A percentile compares a stretch with the other conserved stretches of the same genome.
Conservation (phyloP, 2,888 invertebrate genomes). For the Pachliopta kotzebuea region DNA sequence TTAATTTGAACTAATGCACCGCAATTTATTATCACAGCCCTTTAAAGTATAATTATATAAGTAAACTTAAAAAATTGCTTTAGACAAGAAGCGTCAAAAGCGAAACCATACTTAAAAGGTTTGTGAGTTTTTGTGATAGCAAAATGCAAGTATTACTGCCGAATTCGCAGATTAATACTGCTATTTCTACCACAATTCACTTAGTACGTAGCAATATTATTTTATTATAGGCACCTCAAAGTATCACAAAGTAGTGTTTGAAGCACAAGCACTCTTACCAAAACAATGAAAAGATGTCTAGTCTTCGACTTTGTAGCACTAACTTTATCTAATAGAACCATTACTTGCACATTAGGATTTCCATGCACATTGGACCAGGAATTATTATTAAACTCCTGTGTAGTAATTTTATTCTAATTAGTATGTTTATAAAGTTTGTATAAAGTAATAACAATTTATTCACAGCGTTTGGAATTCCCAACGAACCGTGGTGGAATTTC, state of each 20-base stretch:
- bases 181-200: conserved; percentile 22
- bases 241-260: conserved; percentile 46
- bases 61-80: conserved; percentile 39
- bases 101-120: conserved; percentile 38
- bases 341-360: conserved; percentile 36
- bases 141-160: conserved; percentile 40
- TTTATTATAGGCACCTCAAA: conserved; percentile 47
- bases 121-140: conserved; percentile 43
- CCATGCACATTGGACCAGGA: conserved; percentile 26
- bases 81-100: conserved; percentile 33
- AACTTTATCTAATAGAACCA: conserved; percentile 35
- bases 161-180: conserved; percentile 30
- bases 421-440: conserved; percentile 13
- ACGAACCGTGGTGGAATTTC: conserved; percentile 44
- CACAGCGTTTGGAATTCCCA: conserved; percentile 35
- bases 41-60: conserved; percentile 43
- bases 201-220: conserved; percentile 39
- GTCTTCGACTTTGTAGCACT: conserved; percentile 33
- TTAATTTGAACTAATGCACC: conserved; percentile 41
- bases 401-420: conserved; percentile 10
- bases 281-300: conserved; percentile 32
- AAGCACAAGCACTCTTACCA: conserved; percentile 43
- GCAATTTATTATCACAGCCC: conserved; percentile 43
- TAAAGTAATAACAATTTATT: conserved; percentile 25
- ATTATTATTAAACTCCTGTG: conserved; percentile 3